phyloP scores from a whole-genome alignment of 2,797 vertebrate genomes.

The Rhincodon typus region DNA sequence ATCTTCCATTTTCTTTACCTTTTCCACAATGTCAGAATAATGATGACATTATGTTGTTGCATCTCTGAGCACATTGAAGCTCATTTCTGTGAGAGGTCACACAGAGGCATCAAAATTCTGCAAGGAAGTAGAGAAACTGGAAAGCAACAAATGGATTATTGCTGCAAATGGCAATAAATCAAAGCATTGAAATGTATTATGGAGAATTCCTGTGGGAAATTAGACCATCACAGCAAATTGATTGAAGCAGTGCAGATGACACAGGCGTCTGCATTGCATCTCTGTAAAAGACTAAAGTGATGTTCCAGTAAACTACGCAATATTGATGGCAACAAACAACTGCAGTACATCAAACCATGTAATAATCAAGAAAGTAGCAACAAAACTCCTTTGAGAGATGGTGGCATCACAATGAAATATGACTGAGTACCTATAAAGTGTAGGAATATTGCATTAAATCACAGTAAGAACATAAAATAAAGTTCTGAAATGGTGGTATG shows the following conservation, averaged over 20 bases:
- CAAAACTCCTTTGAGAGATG: neutral
- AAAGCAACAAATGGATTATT: neutral
- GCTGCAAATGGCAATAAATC: neutral
- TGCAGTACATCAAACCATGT: neutral
- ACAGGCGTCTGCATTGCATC: neutral
- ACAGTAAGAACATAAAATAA: neutral
- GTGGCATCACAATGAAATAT: neutral
- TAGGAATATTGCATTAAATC: neutral
- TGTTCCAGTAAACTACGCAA: neutral
- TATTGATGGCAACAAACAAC: neutral
- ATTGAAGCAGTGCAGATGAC: neutral
- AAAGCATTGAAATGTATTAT: neutral
- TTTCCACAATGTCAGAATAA: neutral
- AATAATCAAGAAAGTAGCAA: neutral
- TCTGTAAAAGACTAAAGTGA: neutral
- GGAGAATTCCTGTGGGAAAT: slow-evolving; percentile 27
- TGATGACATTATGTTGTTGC: neutral
- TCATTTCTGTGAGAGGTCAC: neutral
- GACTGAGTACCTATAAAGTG: too few relatives aligned
- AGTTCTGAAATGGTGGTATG: neutral
- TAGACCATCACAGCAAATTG: slow-evolving; percentile 17
- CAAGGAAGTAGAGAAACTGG: slow-evolving; percentile 14
- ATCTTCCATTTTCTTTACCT: neutral
- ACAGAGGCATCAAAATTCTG: neutral
- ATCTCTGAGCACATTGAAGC: too few relatives aligned